A percentile compares a stretch with the other conserved stretches of the same genome.
phyloP scores from a whole-genome alignment of 1,140 invertebrate genomes.

The Leptopilina boulardi region DNA sequence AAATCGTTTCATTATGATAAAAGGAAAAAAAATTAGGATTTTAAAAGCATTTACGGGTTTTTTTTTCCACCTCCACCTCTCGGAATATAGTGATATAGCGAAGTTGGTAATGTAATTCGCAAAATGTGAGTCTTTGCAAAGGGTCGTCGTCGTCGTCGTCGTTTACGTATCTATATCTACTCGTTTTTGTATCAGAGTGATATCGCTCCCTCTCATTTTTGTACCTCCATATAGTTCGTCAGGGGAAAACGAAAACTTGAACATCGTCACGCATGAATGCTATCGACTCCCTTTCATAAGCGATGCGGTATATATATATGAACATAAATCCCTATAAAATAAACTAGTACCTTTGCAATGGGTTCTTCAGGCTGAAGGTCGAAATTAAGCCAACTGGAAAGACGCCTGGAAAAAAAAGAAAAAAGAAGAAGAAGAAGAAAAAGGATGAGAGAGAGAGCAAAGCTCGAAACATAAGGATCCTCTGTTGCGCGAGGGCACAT shows the following conservation, averaged over 20 bases:
- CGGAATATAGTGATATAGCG: neutral
- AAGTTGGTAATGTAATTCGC: neutral
- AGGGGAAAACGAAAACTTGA: constrained; percentile 20
- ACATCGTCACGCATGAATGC: constrained; percentile 44
- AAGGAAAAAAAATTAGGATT: neutral
- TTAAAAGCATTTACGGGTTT: constrained; percentile 4
- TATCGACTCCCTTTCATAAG: constrained; percentile 45
- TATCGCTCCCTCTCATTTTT: constrained; percentile 10
- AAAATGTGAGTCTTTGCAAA: constrained; percentile 6
- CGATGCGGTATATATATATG: constrained; percentile 35
- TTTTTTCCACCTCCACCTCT: too few species aligned
- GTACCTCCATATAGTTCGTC: neutral
- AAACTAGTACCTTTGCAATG: constrained; percentile 14
- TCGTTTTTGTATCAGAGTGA: constrained; percentile 1
- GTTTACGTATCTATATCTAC: constrained; percentile 24
- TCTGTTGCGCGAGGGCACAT: neutral
- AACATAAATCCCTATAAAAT: constrained; percentile 40
- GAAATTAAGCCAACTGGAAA: constrained; percentile 15
- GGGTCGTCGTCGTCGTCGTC: too few species aligned
- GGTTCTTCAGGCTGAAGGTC: constrained; percentile 16
- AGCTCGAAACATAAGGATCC: constrained; percentile 4
- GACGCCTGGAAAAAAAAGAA: constrained; percentile 33
- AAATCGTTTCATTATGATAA: neutral
- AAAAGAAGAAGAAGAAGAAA: constrained; percentile 34
- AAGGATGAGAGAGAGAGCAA: constrained; percentile 17